Conservation (phyloP, 2,797 vertebrate species). For the Discoglossus pictus region DNA sequence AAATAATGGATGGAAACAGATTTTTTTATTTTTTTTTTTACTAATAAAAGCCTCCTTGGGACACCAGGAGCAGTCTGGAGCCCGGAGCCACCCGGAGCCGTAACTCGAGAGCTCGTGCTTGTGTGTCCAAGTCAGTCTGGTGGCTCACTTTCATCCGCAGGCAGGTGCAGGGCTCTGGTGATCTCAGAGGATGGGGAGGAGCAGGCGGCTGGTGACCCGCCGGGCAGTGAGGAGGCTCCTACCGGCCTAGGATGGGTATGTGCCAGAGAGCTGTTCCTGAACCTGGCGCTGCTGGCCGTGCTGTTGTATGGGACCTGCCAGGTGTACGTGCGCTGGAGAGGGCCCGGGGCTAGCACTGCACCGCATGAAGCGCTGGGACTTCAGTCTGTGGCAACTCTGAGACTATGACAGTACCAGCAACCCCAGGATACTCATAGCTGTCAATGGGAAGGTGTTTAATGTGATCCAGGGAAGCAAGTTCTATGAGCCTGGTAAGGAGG, state of each 20-base stretch:
- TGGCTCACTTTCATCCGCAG: too few species aligned
- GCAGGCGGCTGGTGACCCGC: constrained; percentile 54
- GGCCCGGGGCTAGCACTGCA: constrained; percentile 78
- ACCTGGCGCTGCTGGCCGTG: constrained; percentile 70
- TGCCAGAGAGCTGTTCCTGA: constrained; percentile 78
- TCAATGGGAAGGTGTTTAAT: constrained; percentile 97
- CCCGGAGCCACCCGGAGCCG: too few species aligned
- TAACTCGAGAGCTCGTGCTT: too few species aligned
- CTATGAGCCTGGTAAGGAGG: constrained; percentile 95
- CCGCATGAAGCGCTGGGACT: constrained; percentile 96
- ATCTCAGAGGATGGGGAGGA: constrained; percentile 54
- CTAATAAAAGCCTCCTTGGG: too few species aligned
- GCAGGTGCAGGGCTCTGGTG: too few species aligned
- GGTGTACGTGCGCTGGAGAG: constrained; percentile 83
- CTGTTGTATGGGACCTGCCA: constrained; percentile 75
- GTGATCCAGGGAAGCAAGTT: constrained; percentile 95
- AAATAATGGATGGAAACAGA: too few species aligned
- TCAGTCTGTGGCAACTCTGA: constrained; percentile 89
- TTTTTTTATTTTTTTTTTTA: too few species aligned
- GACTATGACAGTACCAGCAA: constrained; percentile 88
- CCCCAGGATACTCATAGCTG: constrained; percentile 94
- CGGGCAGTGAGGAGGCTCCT: constrained; percentile 55
- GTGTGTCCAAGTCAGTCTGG: too few species aligned
- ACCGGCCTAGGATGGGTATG: constrained; percentile 68
- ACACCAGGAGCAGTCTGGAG: too few species aligned